Evolutionary conservation across 1,140 invertebrate species (phyloP).

Genomic region (Sinella curviseta): DNA sequence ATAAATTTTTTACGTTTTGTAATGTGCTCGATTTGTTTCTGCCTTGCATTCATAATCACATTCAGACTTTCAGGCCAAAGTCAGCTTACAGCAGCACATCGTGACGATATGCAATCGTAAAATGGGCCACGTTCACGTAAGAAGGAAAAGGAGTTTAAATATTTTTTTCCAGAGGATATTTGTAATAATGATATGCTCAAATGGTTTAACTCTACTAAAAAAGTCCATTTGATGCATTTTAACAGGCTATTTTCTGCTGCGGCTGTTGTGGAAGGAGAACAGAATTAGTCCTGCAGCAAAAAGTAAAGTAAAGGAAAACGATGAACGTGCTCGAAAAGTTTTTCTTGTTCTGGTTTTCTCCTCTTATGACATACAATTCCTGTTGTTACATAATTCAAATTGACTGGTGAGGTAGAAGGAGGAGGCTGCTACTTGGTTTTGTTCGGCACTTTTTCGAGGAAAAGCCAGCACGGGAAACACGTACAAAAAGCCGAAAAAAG

Average conservation of each 20-base stretch:
- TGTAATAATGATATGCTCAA: neutral
- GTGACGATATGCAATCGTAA: neutral
- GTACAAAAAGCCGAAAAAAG: too few relatives aligned
- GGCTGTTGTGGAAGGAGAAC: too few relatives aligned
- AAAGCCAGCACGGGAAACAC: too few relatives aligned
- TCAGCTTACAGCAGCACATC: too few relatives aligned
- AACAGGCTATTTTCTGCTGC: neutral
- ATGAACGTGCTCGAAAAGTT: neutral
- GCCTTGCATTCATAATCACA: neutral
- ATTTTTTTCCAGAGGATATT: too few relatives aligned
- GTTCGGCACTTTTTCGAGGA: too few relatives aligned
- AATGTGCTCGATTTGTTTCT: neutral
- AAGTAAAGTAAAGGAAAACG: too few relatives aligned
- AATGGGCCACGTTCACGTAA: neutral
- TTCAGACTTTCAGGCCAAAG: too few relatives aligned
- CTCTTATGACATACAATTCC: conserved; percentile 5
- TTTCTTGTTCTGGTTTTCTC: neutral
- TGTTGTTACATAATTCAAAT: neutral
- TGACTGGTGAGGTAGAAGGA: too few relatives aligned
- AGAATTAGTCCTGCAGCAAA: too few relatives aligned
- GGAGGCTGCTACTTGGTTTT: neutral
- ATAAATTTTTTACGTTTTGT: too few relatives aligned
- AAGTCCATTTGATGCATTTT: conserved; percentile 9
- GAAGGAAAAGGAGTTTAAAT: too few relatives aligned
- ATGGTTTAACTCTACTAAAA: neutral